Conservation (phyloP, 2,888 invertebrate species). For the Vandiemenella viatica region DNA sequence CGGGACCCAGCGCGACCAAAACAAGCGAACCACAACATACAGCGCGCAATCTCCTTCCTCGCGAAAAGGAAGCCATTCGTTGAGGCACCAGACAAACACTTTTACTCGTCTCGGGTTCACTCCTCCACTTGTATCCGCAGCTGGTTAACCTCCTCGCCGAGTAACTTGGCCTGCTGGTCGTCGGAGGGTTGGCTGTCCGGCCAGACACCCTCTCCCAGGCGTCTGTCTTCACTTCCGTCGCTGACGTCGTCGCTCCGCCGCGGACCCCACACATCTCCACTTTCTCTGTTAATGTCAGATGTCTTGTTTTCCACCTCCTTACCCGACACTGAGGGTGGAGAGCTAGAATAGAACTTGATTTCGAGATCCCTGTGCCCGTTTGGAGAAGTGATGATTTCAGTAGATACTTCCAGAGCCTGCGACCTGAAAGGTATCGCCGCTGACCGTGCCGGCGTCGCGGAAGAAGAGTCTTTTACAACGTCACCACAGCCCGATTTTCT, state of each 20-base stretch:
- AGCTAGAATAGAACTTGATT: constrained; percentile 47
- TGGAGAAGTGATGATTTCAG: constrained; percentile 60
- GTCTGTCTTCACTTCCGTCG: neutral
- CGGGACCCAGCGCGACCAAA: no score
- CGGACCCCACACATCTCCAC: neutral
- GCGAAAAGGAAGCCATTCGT: neutral
- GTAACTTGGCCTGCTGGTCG: constrained; percentile 6
- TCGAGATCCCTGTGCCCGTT: constrained; percentile 65
- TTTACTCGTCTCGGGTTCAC: neutral
- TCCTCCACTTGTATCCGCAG: constrained; percentile 8
- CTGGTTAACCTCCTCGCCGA: constrained; percentile 9
- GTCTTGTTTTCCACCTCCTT: neutral
- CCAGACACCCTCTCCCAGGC: neutral
- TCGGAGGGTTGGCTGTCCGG: neutral
- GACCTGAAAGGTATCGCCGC: constrained; percentile 26
- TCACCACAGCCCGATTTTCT: constrained; percentile 20
- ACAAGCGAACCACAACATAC: no score
- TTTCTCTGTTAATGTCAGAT: no score
- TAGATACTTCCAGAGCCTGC: constrained; percentile 52
- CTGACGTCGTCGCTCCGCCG: no score
- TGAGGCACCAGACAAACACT: neutral
- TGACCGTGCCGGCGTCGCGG: constrained; percentile 13
- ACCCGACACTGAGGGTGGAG: neutral
- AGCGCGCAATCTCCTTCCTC: no score
- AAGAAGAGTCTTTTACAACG: constrained; percentile 23